These are phyloP conservation scores for Acronicta alni DNA, from an alignment of 2,888 invertebrate genomes.

Conservation along the genomic window DNA sequence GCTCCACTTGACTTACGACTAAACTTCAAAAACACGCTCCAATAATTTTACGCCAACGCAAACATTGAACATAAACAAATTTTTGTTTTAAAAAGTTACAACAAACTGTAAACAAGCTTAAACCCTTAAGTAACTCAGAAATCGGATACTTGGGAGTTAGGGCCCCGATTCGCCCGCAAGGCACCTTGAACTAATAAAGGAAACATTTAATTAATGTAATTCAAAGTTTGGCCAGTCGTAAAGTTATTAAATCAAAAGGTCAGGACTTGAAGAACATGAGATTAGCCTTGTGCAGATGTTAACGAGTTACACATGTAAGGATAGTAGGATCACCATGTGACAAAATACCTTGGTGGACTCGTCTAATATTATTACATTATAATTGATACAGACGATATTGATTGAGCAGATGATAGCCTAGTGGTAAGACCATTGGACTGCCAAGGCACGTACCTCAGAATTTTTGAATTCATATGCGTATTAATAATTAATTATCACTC, in stretches of 20 bases:
- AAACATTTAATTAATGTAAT: slow-evolving; percentile 67
- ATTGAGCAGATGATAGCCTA: too few species aligned
- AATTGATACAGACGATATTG: too few species aligned
- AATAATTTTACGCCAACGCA: slow-evolving; percentile 25
- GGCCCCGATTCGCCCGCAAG: slow-evolving; percentile 48
- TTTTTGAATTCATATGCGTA: too few species aligned
- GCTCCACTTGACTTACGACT: slow-evolving; percentile 2
- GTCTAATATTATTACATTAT: too few species aligned
- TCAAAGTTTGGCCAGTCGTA: slow-evolving; percentile 63
- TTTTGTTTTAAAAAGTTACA: slow-evolving; percentile 37
- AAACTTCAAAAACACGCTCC: slow-evolving; percentile 14
- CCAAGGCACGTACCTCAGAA: too few species aligned
- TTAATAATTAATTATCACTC: too few species aligned
- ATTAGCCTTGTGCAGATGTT: slow-evolving; percentile 70
- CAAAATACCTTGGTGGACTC: not conserved
- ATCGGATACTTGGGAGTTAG: slow-evolving; percentile 42
- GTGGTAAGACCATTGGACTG: too few species aligned
- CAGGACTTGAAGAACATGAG: slow-evolving; percentile 61
- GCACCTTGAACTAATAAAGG: slow-evolving; percentile 60
- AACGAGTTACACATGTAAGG: slow-evolving; percentile 58
- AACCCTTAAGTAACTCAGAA: slow-evolving; percentile 37
- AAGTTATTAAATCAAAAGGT: slow-evolving; percentile 72
- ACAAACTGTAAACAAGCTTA: slow-evolving; percentile 30
- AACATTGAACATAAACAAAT: slow-evolving; percentile 28
- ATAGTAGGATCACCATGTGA: slow-evolving; percentile 52